phyloP scores from a whole-genome alignment of 2,888 invertebrate genomes.

The Helicoverpa assulta region DNA sequence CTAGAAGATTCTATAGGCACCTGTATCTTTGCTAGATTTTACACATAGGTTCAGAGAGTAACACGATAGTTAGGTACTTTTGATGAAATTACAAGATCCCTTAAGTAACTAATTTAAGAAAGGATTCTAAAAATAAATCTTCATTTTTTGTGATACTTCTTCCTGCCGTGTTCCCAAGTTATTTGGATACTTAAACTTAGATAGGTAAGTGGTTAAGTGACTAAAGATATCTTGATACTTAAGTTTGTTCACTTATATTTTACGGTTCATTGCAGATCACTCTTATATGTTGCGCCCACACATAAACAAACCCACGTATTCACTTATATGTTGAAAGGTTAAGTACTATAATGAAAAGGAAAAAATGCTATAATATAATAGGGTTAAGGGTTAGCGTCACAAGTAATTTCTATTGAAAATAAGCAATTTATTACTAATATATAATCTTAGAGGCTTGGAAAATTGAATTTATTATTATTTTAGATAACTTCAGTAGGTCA shows the following conservation, averaged over 20 bases:
- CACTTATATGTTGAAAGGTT: conserved; percentile 27
- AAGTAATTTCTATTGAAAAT: background rate
- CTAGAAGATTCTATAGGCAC: background rate
- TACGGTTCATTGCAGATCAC: conserved; percentile 5
- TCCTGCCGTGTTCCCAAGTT: too few relatives aligned
- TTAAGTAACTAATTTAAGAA: too few relatives aligned
- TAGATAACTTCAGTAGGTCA: too few relatives aligned
- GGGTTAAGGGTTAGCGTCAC: background rate
- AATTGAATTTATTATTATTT: too few relatives aligned
- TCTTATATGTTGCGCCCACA: background rate
- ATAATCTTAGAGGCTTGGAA: background rate
- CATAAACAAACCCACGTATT: background rate
- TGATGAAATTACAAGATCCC: background rate
- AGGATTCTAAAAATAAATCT: too few relatives aligned
- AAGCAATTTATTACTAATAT: background rate
- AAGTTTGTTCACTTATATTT: conserved; percentile 12
- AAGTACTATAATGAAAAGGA: background rate
- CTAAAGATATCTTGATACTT: too few relatives aligned
- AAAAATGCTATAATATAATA: background rate
- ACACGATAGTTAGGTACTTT: too few relatives aligned
- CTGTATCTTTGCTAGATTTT: background rate
- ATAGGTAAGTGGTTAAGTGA: too few relatives aligned
- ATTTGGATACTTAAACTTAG: background rate
- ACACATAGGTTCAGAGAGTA: too few relatives aligned
- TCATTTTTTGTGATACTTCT: too few relatives aligned